Conservation (phyloP, 2,888 invertebrate species). For the Plutella xylostella region DNA sequence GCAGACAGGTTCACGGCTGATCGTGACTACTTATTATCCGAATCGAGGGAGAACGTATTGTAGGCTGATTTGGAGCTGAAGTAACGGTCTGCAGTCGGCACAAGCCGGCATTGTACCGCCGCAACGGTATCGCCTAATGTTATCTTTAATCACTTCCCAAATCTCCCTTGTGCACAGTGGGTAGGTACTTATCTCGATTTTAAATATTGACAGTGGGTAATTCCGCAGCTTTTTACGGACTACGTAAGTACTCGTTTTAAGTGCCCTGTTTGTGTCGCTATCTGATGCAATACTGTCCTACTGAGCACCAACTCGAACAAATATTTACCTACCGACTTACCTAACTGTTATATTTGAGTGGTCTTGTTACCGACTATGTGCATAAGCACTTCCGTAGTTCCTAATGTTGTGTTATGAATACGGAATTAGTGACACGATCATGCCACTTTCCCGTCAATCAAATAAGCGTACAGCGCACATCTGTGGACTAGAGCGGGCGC, state of each 20-base stretch:
- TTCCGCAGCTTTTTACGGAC: too few relatives aligned
- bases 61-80: slow-evolving; percentile 63
- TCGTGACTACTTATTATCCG: slow-evolving; percentile 66
- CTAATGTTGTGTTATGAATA: slow-evolving; percentile 1
- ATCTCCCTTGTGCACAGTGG: slow-evolving; percentile 26
- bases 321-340: too few relatives aligned
- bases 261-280: too few relatives aligned
- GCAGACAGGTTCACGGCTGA: slow-evolving; percentile 47
- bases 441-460: neutral
- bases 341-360: too few relatives aligned
- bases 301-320: too few relatives aligned
- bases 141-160: slow-evolving; percentile 49
- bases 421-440: slow-evolving; percentile 1
- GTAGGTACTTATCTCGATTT: slow-evolving; percentile 12
- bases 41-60: slow-evolving; percentile 55
- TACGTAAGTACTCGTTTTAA: too few relatives aligned
- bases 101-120: slow-evolving; percentile 25
- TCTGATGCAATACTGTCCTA: too few relatives aligned
- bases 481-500: neutral
- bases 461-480: neutral
- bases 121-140: slow-evolving; percentile 52
- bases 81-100: slow-evolving; percentile 34
- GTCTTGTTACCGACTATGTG: too few relatives aligned
- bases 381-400: too few relatives aligned
- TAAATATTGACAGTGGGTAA: slow-evolving; percentile 6